phyloP scores from a whole-genome alignment of 2,113 vertebrate genomes.

The Sialia sialis region DNA sequence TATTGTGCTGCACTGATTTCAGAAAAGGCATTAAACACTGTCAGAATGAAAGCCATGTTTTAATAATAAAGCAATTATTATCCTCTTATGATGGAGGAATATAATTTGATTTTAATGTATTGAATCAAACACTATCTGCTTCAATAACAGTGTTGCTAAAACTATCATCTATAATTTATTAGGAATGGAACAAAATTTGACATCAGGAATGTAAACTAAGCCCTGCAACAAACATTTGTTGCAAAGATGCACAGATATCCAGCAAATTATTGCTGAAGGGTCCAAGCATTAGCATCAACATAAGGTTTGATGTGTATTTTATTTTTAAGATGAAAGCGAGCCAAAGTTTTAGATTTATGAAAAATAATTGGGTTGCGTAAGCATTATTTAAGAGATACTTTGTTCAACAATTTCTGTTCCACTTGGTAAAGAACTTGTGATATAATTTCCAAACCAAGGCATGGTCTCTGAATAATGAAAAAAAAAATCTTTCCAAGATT shows the following conservation, averaged over 20 bases:
- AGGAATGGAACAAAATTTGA: background rate
- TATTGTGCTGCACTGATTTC: background rate
- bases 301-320: background rate
- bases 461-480: background rate
- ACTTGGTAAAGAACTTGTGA: background rate
- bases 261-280: background rate
- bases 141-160: conserved; percentile 9
- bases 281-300: background rate
- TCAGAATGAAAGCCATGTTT: conserved; percentile 5
- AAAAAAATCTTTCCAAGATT: background rate
- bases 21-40: background rate
- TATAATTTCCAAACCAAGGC: background rate
- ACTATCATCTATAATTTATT: conserved; percentile 25
- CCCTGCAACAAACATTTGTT: background rate
- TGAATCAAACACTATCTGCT: conserved; percentile 45
- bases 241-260: background rate
- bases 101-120: conserved; percentile 57
- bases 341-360: background rate
- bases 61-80: conserved; percentile 53
- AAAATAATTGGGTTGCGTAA: background rate
- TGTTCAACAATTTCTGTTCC: background rate
- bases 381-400: background rate
- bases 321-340: background rate
- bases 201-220: background rate
- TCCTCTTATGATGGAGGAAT: background rate